A percentile compares a stretch with the other conserved stretches of the same genome.
phyloP scores from a whole-genome alignment of 2,113 vertebrate species.

The Empidonax traillii region DNA sequence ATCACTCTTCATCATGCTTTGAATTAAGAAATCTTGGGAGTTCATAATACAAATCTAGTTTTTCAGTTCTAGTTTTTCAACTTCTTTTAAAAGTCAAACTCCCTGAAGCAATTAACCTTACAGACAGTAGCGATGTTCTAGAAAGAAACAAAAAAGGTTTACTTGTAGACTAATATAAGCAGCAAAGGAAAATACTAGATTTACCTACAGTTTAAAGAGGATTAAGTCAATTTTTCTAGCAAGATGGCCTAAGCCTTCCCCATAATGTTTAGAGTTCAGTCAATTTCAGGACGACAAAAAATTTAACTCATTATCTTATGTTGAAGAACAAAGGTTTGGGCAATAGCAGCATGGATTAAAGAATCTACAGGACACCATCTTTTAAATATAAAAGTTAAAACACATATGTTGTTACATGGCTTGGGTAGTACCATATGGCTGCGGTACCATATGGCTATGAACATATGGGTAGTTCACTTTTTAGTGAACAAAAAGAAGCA shows the following conservation, averaged over 20 bases:
- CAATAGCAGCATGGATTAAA: not conserved
- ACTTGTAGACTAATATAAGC: not conserved
- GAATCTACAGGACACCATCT: not conserved
- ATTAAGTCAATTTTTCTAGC: not conserved
- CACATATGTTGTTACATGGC: not conserved
- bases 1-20: not conserved
- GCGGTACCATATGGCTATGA: not conserved
- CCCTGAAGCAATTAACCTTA: not conserved
- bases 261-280: not conserved
- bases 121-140: not conserved
- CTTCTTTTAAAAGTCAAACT: not conserved
- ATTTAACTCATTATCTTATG: not conserved
- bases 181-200: not conserved
- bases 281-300: not conserved
- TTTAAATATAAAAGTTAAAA: conserved; percentile 14
- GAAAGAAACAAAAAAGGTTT: not conserved
- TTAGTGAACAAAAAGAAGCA: not conserved
- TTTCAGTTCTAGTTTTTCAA: not conserved
- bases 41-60: not conserved
- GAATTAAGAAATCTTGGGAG: not conserved
- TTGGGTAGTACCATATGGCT: conserved; percentile 16
- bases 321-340: not conserved
- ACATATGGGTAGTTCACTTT: conserved; percentile 4
- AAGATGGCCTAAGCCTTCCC: not conserved
- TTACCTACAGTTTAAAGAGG: not conserved